phyloP scores from a whole-genome alignment of 23 tunicate species.

The Halocynthia roretzi region DNA sequence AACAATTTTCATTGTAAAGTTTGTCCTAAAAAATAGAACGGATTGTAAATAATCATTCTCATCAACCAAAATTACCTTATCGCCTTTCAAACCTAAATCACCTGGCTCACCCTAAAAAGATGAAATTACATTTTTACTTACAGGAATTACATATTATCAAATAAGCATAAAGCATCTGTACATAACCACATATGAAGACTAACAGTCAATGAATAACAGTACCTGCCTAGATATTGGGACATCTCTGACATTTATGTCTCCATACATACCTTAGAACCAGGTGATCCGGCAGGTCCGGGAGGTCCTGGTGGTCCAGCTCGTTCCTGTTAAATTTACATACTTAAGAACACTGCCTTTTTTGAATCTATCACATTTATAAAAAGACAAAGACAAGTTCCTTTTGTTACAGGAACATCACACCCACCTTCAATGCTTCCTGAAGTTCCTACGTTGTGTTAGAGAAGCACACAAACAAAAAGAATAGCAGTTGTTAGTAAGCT shows the following conservation, averaged over 20 bases:
- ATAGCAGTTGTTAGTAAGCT: background rate
- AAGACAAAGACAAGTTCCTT: no score
- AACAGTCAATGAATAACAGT: no score
- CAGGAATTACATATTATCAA: no score
- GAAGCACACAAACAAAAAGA: background rate
- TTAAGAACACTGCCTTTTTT: background rate
- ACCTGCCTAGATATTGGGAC: no score
- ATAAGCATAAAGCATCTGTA: no score
- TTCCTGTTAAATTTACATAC: background rate
- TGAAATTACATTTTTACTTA: background rate
- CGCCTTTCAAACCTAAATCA: background rate
- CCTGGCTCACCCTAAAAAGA: conserved; percentile 6
- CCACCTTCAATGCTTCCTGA: conserved; percentile 4
- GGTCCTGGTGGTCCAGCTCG: conserved; percentile 6
- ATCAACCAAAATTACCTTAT: background rate
- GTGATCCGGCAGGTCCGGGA: conserved; percentile 1
- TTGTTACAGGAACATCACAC: background rate
- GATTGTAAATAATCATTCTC: background rate
- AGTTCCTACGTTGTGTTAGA: background rate
- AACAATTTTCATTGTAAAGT: background rate
- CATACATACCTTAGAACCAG: background rate
- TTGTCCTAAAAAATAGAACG: background rate
- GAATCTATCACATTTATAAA: no score
- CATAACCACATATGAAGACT: no score
- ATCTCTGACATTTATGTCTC: no score